Percentiles rank a stretch among this genome's conserved stretches.
Evolutionary conservation across 2,113 vertebrate genomes (phyloP).

Genomic region (Shinisaurus crocodilurus): DNA sequence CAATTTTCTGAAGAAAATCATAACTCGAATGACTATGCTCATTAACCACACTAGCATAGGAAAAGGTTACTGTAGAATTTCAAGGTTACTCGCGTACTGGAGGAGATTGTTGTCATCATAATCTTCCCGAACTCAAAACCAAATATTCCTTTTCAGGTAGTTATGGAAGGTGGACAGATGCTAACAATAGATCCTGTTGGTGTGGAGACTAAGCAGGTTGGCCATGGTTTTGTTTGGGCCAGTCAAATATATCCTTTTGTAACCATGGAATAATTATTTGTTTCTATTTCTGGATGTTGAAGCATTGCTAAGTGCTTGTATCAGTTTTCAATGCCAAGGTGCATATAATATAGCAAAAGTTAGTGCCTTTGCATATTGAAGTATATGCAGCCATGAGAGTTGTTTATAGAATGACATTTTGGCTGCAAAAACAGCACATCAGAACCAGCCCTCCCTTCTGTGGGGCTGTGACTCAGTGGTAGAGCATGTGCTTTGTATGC

Average conservation of each 20-base stretch:
- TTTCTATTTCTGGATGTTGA: background rate
- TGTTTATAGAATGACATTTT: background rate
- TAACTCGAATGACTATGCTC: background rate
- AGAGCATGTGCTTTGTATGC: no score
- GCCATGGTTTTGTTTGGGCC: no score
- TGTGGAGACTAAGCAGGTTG: no score
- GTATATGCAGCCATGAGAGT: background rate
- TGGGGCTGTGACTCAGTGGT: no score
- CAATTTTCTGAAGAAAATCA: background rate
- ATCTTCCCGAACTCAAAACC: background rate
- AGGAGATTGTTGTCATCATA: background rate
- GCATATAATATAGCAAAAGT: background rate
- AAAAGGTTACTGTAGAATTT: background rate
- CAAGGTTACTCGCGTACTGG: no score
- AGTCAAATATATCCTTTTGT: no score
- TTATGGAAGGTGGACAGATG: background rate
- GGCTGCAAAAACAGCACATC: background rate
- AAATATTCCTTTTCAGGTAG: accelerated
- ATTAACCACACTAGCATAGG: conserved; percentile 21
- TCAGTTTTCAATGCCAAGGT: background rate
- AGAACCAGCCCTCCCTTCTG: background rate
- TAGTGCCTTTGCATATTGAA: background rate
- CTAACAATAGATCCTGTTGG: no score
- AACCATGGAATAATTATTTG: background rate
- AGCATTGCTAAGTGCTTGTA: background rate